Evolutionary conservation across 2,797 vertebrate species (phyloP), one percentile per base, ranked within the genome.

Genomic region (Oceanodroma leucorhoa): DNA sequence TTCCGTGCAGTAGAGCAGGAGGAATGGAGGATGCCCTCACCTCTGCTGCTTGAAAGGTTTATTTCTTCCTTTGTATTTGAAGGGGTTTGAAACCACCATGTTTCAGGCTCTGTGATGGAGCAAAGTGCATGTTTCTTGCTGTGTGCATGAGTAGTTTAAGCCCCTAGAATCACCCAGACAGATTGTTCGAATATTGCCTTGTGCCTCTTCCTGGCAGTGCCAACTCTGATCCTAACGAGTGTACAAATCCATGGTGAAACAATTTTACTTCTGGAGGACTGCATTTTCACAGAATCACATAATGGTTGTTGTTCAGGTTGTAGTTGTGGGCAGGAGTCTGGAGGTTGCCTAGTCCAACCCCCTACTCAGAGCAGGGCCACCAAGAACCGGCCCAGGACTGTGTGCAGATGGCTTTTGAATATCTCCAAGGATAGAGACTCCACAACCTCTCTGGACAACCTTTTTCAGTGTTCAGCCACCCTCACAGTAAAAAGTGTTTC

Each of bases 331-430:
- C 30, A 36, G 43, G 67, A 40, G 5, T 66, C 34, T 73, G 67
- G 55, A 90, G 32, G 32, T 22, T 60, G 19, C 51, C 27, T 58
- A 57, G n/a, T 61, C 22, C 29, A 88, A 17, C 1, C 8, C 9
- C 32, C 20, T 69, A 1, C 41, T 61, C 69, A 22, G 65, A 57
- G 38, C 24, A 57, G 62, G 70, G 36, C 27, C 23, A 36, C 46
- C 26, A 36, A 43, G 5, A 61, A 34, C 53, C 0, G 0, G n/a
- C 29, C 55, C 16, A 29, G 32, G 36, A 43, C 36, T 0, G 0
- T 38, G 10, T 50, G 32, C 19, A 24, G 40, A 24, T 24, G 19
- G 13, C 61, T 67, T 54, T 48, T 32, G 70, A 75, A 1, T 48
- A 30, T 67, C 46, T 67, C 46, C 69, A 75, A 46, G 40, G 46